Percentiles rank a stretch among this genome's conserved stretches.
Evolutionary conservation across 2,113 vertebrate genomes (phyloP).

Genomic region (Centrocercus urophasianus): DNA sequence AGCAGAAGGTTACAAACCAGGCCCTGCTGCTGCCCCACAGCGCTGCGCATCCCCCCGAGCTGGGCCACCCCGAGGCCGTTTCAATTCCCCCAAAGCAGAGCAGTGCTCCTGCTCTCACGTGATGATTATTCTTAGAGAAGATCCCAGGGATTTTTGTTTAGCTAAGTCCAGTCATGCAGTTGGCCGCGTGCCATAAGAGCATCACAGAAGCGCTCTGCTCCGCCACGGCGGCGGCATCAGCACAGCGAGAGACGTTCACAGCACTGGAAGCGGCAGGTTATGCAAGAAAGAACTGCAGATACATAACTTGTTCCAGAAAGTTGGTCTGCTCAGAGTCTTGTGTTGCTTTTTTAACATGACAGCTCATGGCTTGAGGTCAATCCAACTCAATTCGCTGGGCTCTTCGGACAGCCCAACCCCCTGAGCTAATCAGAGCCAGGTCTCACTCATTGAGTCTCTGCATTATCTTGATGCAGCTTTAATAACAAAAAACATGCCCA

Average conservation of each 20-base stretch:
- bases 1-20: not conserved
- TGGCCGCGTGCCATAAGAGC: slow-evolving; percentile 14
- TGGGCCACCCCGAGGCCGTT: not conserved
- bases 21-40: not conserved
- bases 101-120: slow-evolving; percentile 5
- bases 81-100: not conserved
- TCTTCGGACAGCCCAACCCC: not conserved
- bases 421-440: rapidly evolving
- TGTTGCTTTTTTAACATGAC: not conserved
- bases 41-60: not conserved
- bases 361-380: not conserved
- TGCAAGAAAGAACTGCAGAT: not conserved
- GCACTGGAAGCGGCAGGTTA: rapidly evolving
- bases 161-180: not conserved
- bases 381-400: not conserved
- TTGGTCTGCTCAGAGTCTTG: rapidly evolving
- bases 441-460: not conserved
- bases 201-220: not conserved
- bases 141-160: slow-evolving; percentile 28
- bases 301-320: not conserved
- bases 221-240: not conserved
- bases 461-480: not conserved
- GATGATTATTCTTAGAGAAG: slow-evolving; percentile 46
- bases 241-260: rapidly evolving
- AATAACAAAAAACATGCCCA: not conserved